phyloP scores from a whole-genome alignment of 2,888 invertebrate species.

The Caenorhabditis sp. region DNA sequence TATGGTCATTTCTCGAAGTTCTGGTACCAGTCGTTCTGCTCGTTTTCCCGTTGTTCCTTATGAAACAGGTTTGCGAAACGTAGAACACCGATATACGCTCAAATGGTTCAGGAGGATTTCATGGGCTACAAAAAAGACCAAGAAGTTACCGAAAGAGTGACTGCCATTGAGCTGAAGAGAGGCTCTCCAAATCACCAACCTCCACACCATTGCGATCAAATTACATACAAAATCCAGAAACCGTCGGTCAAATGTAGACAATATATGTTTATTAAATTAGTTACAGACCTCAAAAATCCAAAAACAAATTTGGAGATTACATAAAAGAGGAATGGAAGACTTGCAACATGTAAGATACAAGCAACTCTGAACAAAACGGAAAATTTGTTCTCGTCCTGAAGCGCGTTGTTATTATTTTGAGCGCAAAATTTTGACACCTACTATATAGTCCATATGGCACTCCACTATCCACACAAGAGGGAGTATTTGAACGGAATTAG shows the following conservation, averaged over 20 bases:
- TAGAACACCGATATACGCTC: no score
- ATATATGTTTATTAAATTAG: no score
- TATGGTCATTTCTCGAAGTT: constrained; percentile 39
- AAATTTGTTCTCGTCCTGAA: no score
- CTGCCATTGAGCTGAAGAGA: constrained; percentile 1
- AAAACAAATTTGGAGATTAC: neutral
- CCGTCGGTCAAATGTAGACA: constrained; percentile 8
- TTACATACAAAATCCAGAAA: constrained; percentile 1
- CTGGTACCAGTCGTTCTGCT: constrained; percentile 32
- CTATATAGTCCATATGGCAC: no score
- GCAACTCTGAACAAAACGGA: no score
- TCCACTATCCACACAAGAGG: no score
- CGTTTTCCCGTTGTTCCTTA: constrained; percentile 21
- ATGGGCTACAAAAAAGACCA: constrained; percentile 19
- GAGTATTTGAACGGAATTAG: no score
- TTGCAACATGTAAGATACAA: constrained; percentile 19
- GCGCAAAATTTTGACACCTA: no score
- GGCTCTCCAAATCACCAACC: neutral
- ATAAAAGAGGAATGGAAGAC: neutral
- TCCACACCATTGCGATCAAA: constrained; percentile 1
- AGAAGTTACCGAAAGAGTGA: neutral
- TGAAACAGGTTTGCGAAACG: no score
- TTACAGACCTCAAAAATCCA: neutral
- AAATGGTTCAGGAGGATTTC: constrained; percentile 5
- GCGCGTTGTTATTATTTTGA: no score